Conservation (phyloP, 2,797 vertebrate genomes). For the Hyperoplus immaculatus region DNA sequence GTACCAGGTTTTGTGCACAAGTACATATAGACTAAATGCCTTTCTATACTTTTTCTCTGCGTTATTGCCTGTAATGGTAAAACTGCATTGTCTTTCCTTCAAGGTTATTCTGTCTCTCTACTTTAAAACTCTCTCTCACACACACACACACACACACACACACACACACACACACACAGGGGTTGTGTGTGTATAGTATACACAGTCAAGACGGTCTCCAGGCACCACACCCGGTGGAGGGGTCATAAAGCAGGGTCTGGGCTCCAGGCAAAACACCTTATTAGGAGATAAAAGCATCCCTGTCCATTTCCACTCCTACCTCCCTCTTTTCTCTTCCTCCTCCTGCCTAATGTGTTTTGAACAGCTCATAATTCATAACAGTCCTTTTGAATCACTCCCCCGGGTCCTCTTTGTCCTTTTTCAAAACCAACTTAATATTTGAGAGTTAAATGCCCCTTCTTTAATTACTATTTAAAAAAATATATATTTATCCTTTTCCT, state of each 20-base stretch:
- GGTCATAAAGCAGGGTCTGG: slow-evolving; percentile 74
- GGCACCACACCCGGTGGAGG: slow-evolving; percentile 76
- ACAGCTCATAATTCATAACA: slow-evolving; percentile 42
- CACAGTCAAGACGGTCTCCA: slow-evolving; percentile 76
- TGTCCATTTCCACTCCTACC: slow-evolving; percentile 47
- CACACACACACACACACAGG: slow-evolving; percentile 11
- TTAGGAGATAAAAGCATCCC: slow-evolving; percentile 81
- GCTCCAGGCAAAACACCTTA: slow-evolving; percentile 81
- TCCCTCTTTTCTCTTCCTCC: slow-evolving; percentile 38
- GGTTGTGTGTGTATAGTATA: slow-evolving; percentile 69
- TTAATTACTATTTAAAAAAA: slow-evolving; percentile 14
- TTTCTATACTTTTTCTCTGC: not conserved
- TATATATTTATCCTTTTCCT: slow-evolving; percentile 11
- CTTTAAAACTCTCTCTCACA: slow-evolving; percentile 15
- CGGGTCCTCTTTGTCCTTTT: not conserved
- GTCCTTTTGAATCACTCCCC: slow-evolving; percentile 9
- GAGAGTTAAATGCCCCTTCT: slow-evolving; percentile 37
- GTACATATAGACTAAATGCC: not conserved
- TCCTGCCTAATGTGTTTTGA: slow-evolving; percentile 38
- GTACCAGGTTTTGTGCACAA: not conserved
- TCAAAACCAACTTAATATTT: slow-evolving; percentile 22
- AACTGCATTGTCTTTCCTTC: slow-evolving; percentile 20
- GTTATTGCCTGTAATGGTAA: not conserved
- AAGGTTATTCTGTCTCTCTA: slow-evolving; percentile 15
- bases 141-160: slow-evolving; percentile 15